These are phyloP conservation scores for Parus major DNA, from an alignment of 2,113 vertebrate species.

Conservation along the genomic window DNA sequence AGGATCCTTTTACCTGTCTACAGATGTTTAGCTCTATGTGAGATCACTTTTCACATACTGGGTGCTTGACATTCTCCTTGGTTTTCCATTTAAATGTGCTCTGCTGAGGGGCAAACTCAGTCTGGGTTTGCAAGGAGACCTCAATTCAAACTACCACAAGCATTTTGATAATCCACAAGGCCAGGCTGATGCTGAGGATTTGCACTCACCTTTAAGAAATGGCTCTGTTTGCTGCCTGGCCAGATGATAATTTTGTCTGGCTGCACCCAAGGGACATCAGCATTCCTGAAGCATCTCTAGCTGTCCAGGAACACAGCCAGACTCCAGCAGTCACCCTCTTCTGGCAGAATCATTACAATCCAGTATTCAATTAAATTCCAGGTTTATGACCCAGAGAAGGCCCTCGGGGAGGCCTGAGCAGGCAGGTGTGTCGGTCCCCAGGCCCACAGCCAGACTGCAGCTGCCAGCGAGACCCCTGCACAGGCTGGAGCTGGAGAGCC, in stretches of 20 bases:
- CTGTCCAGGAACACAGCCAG: background rate
- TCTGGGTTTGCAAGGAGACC: background rate
- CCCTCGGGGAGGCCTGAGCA: background rate
- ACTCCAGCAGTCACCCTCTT: background rate
- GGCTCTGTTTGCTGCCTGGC: background rate
- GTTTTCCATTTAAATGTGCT: background rate
- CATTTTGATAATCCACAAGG: background rate
- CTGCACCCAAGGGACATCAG: background rate
- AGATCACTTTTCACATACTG: background rate
- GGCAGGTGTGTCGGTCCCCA: background rate
- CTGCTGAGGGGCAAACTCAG: background rate
- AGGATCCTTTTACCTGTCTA: background rate
- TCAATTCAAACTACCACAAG: background rate
- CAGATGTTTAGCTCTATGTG: background rate
- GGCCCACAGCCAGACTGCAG: rapidly evolving
- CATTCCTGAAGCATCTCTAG: background rate
- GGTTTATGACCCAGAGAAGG: background rate
- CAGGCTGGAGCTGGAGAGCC: background rate
- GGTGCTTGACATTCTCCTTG: background rate
- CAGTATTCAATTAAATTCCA: background rate
- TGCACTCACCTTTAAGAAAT: background rate
- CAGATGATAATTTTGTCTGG: background rate
- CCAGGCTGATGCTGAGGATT: background rate
- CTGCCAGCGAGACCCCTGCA: rapidly evolving
- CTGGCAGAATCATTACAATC: slow-evolving; percentile 11